These are phyloP conservation scores for Bombyx huttoni DNA, from an alignment of 2,888 invertebrate species.

Conservation along the genomic window DNA sequence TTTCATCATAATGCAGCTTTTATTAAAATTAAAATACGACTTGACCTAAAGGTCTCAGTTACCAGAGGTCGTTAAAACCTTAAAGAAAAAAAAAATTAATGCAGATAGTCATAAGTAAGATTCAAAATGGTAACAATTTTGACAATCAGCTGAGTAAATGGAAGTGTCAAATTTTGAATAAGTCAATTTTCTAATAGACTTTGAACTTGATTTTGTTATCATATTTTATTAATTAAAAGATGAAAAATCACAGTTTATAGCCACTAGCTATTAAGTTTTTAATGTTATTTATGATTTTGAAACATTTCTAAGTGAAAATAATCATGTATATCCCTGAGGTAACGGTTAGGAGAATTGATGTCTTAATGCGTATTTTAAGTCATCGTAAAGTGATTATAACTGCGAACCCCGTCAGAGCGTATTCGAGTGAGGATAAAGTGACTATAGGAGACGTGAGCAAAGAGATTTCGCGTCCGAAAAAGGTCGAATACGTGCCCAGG, in stretches of 20 bases:
- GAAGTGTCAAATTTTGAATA: too few species aligned
- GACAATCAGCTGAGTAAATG: too few species aligned
- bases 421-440: conserved; percentile 69
- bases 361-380: conserved; percentile 61
- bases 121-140: too few species aligned
- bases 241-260: conserved; percentile 6
- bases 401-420: conserved; percentile 51
- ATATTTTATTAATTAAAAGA: conserved; percentile 18
- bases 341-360: conserved; percentile 58
- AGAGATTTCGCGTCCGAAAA: conserved; percentile 68
- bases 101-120: too few species aligned
- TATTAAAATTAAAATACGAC: too few species aligned
- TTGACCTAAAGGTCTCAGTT: too few species aligned
- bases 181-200: conserved; percentile 28
- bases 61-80: too few species aligned
- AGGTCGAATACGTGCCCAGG: conserved; percentile 87
- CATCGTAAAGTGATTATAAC: conserved; percentile 44
- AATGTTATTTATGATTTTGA: conserved; percentile 4
- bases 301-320: conserved; percentile 10
- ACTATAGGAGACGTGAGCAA: conserved; percentile 83
- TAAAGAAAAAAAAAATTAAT: too few species aligned
- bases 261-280: conserved; percentile 9
- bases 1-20: too few species aligned
- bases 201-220: conserved; percentile 42
- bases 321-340: conserved; percentile 53